Conservation (phyloP, 2,888 invertebrate species). For the Himalopsyche tibetana region DNA sequence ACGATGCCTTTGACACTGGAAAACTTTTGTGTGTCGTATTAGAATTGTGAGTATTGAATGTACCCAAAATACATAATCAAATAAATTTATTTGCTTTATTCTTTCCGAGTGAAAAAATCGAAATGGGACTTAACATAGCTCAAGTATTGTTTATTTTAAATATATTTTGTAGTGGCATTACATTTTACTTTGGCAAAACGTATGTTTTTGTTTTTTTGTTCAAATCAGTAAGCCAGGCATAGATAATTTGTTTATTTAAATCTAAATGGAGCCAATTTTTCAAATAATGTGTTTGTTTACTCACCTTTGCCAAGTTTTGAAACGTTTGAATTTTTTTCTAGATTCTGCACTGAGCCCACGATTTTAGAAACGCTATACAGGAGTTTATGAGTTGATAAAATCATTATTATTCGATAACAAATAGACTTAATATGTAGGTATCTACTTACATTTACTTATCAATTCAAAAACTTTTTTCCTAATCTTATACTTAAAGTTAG, state of each 20-base stretch:
- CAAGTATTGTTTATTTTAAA: too few relatives aligned
- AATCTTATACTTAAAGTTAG: too few relatives aligned
- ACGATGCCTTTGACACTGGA: slow-evolving; percentile 96
- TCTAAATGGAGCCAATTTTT: background rate
- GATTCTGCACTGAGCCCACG: background rate
- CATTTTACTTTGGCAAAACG: too few relatives aligned
- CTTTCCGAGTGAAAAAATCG: background rate
- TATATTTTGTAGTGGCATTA: too few relatives aligned
- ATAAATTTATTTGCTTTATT: background rate
- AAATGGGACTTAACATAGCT: too few relatives aligned
- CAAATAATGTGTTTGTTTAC: background rate
- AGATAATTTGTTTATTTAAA: background rate
- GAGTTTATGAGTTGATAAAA: too few relatives aligned
- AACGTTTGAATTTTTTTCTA: background rate
- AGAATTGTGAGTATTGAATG: slow-evolving; percentile 89
- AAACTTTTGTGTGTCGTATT: slow-evolving; percentile 97
- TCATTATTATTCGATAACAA: too few relatives aligned
- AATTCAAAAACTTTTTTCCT: too few relatives aligned
- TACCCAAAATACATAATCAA: background rate
- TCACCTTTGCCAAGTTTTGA: slow-evolving; percentile 21
- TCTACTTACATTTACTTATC: too few relatives aligned
- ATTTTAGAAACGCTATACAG: background rate
- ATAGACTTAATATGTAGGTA: too few relatives aligned
- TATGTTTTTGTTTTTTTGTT: too few relatives aligned
- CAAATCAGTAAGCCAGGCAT: background rate